Conservation (phyloP, 2,797 vertebrate species). For the Synaphobranchus kaupii region DNA sequence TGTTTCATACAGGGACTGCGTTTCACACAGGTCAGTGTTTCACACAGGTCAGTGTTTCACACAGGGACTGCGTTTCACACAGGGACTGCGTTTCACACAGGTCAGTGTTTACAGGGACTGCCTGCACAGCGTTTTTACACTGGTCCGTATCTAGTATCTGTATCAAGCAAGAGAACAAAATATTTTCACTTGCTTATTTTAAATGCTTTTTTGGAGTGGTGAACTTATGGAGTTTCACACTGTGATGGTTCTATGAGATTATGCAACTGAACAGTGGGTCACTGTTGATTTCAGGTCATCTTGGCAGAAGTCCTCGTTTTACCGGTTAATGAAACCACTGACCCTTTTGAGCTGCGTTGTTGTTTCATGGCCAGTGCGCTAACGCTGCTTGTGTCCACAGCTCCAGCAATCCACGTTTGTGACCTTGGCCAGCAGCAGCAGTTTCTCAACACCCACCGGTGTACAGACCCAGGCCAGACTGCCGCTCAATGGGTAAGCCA, state of each 20-base stretch:
- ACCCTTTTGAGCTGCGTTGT: neutral
- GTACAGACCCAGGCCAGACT: constrained; percentile 91
- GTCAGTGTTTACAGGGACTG: neutral
- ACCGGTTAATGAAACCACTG: too few species aligned
- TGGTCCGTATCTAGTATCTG: constrained; percentile 65
- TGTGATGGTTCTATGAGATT: neutral
- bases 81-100: constrained; percentile 77
- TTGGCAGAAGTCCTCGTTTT: neutral
- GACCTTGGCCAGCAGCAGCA: constrained; percentile 89
- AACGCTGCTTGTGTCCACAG: constrained; percentile 58
- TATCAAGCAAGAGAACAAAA: too few species aligned
- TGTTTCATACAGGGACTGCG: constrained; percentile 70
- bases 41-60: neutral
- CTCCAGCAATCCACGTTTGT: constrained; percentile 91
- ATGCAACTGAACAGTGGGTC: neutral
- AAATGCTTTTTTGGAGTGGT: too few species aligned
- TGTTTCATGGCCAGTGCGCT: neutral
- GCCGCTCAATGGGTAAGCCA: constrained; percentile 90
- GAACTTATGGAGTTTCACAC: too few species aligned
- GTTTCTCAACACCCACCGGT: constrained; percentile 77
- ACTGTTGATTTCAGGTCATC: neutral
- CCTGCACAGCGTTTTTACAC: too few species aligned
- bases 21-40: constrained; percentile 85
- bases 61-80: neutral
- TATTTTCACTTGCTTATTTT: too few species aligned